Evolutionary conservation across 35 echinoderm and acorn worm genomes (phyloP).

Genomic region (Apostichopus parvimensis): DNA sequence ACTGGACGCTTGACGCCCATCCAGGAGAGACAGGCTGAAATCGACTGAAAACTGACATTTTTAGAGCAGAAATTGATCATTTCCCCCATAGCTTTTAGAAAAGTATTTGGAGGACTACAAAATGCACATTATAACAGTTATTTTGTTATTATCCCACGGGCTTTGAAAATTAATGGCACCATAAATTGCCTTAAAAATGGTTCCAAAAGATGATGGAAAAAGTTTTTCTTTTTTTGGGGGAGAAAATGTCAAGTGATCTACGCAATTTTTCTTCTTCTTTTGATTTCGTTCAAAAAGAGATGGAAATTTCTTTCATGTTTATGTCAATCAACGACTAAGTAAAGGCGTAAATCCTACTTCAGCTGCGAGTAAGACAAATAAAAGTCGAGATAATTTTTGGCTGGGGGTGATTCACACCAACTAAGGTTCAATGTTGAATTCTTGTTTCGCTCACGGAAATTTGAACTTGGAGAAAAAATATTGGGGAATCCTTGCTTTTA

Average conservation of each 20-base stretch:
- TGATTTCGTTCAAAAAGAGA: not conserved
- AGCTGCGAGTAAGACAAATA: not conserved
- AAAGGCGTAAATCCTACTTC: not conserved
- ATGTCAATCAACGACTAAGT: not conserved
- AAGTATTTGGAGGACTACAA: not conserved
- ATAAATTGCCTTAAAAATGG: not conserved
- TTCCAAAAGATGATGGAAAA: not conserved
- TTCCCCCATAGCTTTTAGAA: not conserved
- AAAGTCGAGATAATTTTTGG: not conserved
- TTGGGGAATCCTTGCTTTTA: not conserved
- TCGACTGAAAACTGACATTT: not conserved
- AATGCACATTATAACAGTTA: not conserved
- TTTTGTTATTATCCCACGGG: not conserved
- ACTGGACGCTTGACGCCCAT: not conserved
- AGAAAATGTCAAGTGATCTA: not conserved
- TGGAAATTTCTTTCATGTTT: not conserved
- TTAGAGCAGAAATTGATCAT: not conserved
- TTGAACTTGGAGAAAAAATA: not conserved
- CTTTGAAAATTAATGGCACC: not conserved
- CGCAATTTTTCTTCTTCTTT: not conserved
- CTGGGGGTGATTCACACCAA: not conserved
- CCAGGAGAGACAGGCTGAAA: not conserved
- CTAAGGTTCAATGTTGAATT: not conserved
- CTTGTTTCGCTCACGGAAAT: not conserved
- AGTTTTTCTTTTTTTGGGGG: no score